Evolutionary conservation across 2,113 vertebrate genomes (phyloP), one percentile per base, ranked within the genome.

Genomic region (Mormyrus lacerda): DNA sequence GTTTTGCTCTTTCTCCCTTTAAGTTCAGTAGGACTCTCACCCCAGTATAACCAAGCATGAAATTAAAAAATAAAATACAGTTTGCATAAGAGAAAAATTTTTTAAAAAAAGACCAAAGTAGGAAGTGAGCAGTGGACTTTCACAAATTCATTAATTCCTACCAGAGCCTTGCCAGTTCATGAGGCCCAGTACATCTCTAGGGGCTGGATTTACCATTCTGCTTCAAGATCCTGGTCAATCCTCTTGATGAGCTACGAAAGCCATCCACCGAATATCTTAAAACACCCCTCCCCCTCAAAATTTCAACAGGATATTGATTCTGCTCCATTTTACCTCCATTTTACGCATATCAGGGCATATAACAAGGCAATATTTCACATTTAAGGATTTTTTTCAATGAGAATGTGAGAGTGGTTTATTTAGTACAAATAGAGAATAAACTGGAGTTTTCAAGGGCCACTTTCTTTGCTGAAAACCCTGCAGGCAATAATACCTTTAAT

Each of bases 71-170:
- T 76, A 39, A 15, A 79, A 79, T 42, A 39, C 39, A 39, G 79
- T 83, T 83, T 44, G 44, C 82, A 24, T 39, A 42, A 50, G n/a
- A 76, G 42, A 82, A 31, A 85, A 39, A 61, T 31, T 47, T 45
- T 86, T n/a, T 21, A 31, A 45, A 86, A 85, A 65, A 27, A 6
- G 50, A n/a, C 6, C 1, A 24, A n/a, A 83, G 24, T n/a, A 21
- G 58, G 27, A 44, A 47, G 83, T 0, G 19, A 89, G 58, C 42
- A 85, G 76, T 19, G 24, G 39, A 69, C 51, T 61, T 42, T 65
- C 55, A 35, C 42, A 50, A 44, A 87, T 47, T 53, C 85, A 87
- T 90, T 87, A 90, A 76, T 87, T 79, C 85, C 61, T 8, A 48
- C 24, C 85, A 87, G 85, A 9, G 47, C 35, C 61, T 24, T 53